Percentiles rank a stretch among this genome's conserved stretches.
Conservation (phyloP, 2,888 invertebrate genomes). For the Lathronympha strigana region DNA sequence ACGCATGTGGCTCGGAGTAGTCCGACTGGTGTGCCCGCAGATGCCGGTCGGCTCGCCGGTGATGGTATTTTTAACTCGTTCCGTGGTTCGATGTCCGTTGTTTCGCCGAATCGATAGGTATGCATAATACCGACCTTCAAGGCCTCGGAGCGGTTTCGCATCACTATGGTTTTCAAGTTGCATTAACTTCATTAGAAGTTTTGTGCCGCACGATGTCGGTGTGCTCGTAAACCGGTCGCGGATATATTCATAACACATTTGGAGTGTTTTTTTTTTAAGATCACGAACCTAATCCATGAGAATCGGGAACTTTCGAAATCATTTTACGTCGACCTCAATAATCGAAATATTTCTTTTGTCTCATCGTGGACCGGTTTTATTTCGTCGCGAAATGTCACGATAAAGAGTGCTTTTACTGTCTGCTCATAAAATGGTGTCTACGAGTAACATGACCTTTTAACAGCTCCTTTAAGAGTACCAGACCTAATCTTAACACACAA, state of each 20-base stretch:
- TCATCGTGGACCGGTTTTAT: constrained; percentile 55
- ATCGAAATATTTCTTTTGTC: constrained; percentile 53
- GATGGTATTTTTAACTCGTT: constrained; percentile 83
- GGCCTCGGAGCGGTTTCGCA: constrained; percentile 47
- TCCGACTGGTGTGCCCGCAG: constrained; percentile 80
- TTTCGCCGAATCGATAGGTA: constrained; percentile 79
- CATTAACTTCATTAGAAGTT: constrained; percentile 29
- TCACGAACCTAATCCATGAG: constrained; percentile 49
- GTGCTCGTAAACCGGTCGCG: constrained; percentile 54
- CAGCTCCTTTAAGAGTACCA: constrained; percentile 56
- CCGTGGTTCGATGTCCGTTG: constrained; percentile 81
- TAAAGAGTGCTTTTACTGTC: constrained; percentile 67
- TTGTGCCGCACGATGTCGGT: neutral
- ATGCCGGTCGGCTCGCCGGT: constrained; percentile 75
- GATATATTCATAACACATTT: constrained; percentile 62
- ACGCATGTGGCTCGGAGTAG: constrained; percentile 79
- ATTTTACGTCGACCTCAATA: constrained; percentile 55
- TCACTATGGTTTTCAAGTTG: constrained; percentile 23
- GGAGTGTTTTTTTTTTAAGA: constrained; percentile 52
- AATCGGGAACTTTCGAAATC: constrained; percentile 63
- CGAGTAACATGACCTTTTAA: constrained; percentile 70
- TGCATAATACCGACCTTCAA: constrained; percentile 75
- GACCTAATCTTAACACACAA: constrained; percentile 53
- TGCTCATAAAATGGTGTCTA: constrained; percentile 62
- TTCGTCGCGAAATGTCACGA: constrained; percentile 59